Percentiles rank a stretch among this genome's conserved stretches.
Conservation (phyloP, 2,113 vertebrate species). For the Martes martes region DNA sequence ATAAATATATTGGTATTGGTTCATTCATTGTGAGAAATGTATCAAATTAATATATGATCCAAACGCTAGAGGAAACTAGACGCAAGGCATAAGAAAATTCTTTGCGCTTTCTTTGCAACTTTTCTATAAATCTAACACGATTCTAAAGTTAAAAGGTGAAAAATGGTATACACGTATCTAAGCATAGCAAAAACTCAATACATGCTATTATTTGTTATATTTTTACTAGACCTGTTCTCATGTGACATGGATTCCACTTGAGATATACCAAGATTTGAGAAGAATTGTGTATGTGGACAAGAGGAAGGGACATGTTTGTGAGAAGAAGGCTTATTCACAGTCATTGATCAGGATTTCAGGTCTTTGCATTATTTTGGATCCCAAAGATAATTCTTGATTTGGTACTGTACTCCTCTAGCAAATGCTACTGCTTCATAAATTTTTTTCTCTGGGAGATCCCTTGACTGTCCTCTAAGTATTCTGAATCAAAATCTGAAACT, state of each 20-base stretch:
- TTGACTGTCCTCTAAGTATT: not conserved
- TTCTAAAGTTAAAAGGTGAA: not conserved
- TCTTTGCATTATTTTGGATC: not conserved
- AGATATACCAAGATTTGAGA: not conserved
- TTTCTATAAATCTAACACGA: not conserved
- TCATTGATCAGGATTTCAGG: not conserved
- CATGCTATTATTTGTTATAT: not conserved
- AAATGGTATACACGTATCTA: not conserved
- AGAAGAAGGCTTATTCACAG: not conserved
- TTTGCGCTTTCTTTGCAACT: not conserved
- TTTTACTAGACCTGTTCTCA: not conserved
- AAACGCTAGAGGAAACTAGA: not conserved
- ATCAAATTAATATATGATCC: not conserved
- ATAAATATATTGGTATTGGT: not conserved
- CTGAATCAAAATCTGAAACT: constrained; percentile 22
- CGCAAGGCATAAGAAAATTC: not conserved
- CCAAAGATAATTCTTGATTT: not conserved
- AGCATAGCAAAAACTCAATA: not conserved
- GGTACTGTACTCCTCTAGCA: not conserved
- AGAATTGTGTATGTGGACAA: fast-evolving
- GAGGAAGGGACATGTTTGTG: fast-evolving
- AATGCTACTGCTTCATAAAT: not conserved
- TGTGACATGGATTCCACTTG: not conserved
- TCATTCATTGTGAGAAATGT: not conserved
- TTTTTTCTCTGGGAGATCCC: not conserved